Evolutionary conservation across 2,797 vertebrate species (phyloP), one percentile per base, ranked within the genome.

Genomic region (Malurus leucopterus): DNA sequence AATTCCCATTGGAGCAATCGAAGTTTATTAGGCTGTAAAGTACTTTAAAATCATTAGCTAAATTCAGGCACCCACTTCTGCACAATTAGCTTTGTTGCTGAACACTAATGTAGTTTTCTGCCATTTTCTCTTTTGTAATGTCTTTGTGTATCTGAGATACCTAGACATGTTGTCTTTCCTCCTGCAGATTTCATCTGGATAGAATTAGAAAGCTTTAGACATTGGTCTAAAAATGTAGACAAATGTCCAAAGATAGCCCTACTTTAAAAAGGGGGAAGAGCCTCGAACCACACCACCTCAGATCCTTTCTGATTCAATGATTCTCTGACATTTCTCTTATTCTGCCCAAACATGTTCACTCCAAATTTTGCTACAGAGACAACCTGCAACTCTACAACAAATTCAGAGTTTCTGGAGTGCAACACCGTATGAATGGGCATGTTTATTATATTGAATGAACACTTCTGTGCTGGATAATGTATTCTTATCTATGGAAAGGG

Each of bases 11-110:
- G 40, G 80, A 86, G 40, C 67, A 53, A 88, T 61, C 2, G 0
- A 92, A 73, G 32, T 90, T 94, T 91, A 89, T 84, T 81, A 88
- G 75, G 15, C 50, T 88, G 30, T 76, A 82, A 93, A 89, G 69
- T 41, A 71, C 62, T 93, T 89, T 44, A 71, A 92, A 93, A 86
- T 92, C 51, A 64, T 93, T 77, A 86, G 29, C 59, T 86, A 41
- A 82, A 91, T 76, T 92, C 65, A 87, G 54, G 44, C 47, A 91
- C 59, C 47, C 69, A 82, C 44, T 89, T 90, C 58, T 74, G 62
- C 61, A 54, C 51, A 32, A 82, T 77, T 51, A 93, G 76, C 38
- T 84, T 88, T 93, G 58, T 11, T 93, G 36, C 20, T 86, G 47
- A 77, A 61, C 40, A 19, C 32, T 85, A 79, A 83, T 77, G 54